These are phyloP conservation scores for Scytalopus superciliaris DNA, from an alignment of 2,113 vertebrate genomes.

Conservation along the genomic window DNA sequence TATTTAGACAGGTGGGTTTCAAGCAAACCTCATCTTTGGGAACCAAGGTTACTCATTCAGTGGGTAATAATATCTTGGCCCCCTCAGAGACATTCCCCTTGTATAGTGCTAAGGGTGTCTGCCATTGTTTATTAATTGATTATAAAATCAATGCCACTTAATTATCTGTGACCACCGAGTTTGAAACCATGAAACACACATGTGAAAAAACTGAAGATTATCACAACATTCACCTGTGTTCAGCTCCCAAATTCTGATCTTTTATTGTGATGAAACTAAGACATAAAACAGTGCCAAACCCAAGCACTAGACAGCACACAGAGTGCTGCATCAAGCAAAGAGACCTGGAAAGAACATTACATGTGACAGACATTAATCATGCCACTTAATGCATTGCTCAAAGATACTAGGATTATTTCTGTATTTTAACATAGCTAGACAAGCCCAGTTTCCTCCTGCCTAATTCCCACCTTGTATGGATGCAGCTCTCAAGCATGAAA, in stretches of 20 bases:
- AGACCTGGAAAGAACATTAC: neutral
- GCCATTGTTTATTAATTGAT: neutral
- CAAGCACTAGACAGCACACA: accelerated
- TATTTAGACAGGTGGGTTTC: neutral
- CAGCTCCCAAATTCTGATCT: neutral
- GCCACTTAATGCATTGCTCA: neutral
- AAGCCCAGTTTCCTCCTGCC: neutral
- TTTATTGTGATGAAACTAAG: neutral
- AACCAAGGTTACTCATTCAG: neutral
- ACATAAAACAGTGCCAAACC: neutral
- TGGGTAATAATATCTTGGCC: neutral
- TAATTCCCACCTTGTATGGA: slow-evolving; percentile 10
- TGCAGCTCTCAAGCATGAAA: neutral
- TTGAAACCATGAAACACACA: neutral
- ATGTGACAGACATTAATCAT: neutral
- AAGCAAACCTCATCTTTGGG: neutral
- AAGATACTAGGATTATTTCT: slow-evolving; percentile 19
- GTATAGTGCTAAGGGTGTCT: neutral
- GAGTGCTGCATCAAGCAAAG: neutral
- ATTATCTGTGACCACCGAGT: neutral
- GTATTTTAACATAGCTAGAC: slow-evolving; percentile 10
- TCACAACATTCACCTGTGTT: neutral
- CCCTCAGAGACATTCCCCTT: neutral
- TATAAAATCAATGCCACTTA: neutral
- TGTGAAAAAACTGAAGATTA: neutral